Evolutionary conservation across 2,113 vertebrate species (phyloP), one percentile per base, ranked within the genome.

Genomic region (Ameiurus melas): DNA sequence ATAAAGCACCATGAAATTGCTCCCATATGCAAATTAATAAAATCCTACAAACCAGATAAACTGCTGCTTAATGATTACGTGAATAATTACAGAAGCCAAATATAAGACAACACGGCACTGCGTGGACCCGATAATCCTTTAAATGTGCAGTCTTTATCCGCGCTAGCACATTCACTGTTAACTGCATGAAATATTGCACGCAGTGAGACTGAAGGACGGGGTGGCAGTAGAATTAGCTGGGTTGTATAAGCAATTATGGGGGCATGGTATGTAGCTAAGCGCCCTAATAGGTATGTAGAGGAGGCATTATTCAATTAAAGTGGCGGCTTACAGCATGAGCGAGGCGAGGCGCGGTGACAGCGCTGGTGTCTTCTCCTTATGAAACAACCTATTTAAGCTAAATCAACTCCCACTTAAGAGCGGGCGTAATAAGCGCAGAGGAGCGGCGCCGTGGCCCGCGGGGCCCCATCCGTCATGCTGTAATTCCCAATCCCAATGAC

Each of bases 401-500:
- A 97, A 98, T 96, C 96, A 97, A 94, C 96, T 97, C 95, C 96
- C 97, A 96, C 96, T 98, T 97, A 98, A 98, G 96, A 96, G 96
- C 93, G 93, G 93, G 94, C 91, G 95, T 96, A 97, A 97, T 97
- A 96, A 97, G 96, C 96, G 94, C 94, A 94, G 87, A 83, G 94
- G 83, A 89, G 95, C 95, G 94, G 94, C 95, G 94, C 91, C 90
- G 93, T 95, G 94, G 95, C 96, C 96, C 96, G 96, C 95, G 95
- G 97, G 97, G 95, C 93, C 91, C 96, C 97, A 97, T 98, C 97
- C 96, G 96, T 98, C 97, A 97, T 96, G 91, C 94, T 93, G 95
- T 96, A 98, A 98, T 97, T 96, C 96, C 95, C 96, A 96, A 97
- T 95, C 94, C 94, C 95, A 96, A 96, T 97, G 96, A 97, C 95